Percentiles rank a stretch among this genome's conserved stretches.
These are phyloP conservation scores for Eupelmus urozonus DNA, from an alignment of 2,888 invertebrate genomes.

Conservation along the genomic window DNA sequence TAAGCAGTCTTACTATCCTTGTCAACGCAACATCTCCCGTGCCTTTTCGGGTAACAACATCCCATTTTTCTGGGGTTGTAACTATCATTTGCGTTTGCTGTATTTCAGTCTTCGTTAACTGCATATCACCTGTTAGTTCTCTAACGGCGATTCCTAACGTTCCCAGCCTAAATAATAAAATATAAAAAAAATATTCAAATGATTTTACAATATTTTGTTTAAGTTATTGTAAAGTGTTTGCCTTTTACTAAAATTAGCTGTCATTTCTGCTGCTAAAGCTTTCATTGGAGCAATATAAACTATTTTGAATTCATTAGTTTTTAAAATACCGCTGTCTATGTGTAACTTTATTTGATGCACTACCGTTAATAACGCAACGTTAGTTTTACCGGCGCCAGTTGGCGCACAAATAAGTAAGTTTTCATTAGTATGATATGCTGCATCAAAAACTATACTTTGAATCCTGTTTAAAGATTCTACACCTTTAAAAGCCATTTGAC, in stretches of 20 bases:
- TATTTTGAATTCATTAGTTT: constrained; percentile 96
- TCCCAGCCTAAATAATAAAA: constrained; percentile 82
- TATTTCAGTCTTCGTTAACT: constrained; percentile 95
- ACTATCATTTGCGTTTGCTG: constrained; percentile 98
- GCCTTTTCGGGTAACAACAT: constrained; percentile 97
- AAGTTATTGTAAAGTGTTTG: constrained; percentile 12
- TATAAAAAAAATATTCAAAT: too few relatives aligned
- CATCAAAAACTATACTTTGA: constrained; percentile 96
- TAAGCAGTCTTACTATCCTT: constrained; percentile 93
- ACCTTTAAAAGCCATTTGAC: constrained; percentile 92
- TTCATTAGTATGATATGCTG: constrained; percentile 97
- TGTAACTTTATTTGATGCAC: constrained; percentile 93
- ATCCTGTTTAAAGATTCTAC: constrained; percentile 93
- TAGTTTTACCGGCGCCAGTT: constrained; percentile 99
- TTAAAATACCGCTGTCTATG: constrained; percentile 88
- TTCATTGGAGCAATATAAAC: constrained; percentile 99
- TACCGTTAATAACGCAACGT: constrained; percentile 95
- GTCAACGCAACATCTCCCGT: constrained; percentile 93
- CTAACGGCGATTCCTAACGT: constrained; percentile 89
- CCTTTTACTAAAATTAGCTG: constrained; percentile 89
- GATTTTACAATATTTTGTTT: constrained; percentile 4
- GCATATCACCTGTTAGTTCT: constrained; percentile 99
- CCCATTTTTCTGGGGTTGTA: constrained; percentile 99
- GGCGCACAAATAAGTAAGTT: constrained; percentile 99
- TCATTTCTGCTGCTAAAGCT: constrained; percentile 99